A percentile compares a stretch with the other conserved stretches of the same genome.
phyloP scores from a whole-genome alignment of 2,888 invertebrate genomes.

The Hirtodrosophila histrioides region DNA sequence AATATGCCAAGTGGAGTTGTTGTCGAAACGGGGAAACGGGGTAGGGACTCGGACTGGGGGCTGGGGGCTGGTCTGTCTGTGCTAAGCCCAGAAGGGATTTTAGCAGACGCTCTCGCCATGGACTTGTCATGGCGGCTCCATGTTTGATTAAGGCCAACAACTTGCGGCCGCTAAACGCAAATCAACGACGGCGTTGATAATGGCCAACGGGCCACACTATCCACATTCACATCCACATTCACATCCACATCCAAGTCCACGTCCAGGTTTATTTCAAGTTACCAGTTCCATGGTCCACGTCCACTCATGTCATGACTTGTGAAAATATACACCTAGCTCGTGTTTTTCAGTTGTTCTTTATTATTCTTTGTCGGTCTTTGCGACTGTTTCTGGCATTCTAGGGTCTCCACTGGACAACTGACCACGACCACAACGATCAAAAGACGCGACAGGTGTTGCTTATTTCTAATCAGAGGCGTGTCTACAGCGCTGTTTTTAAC shows the following conservation, averaged over 20 bases:
- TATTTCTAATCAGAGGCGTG: constrained; percentile 75
- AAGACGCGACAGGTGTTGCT: constrained; percentile 70
- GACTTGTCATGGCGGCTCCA: constrained; percentile 60
- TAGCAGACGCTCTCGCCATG: constrained; percentile 43
- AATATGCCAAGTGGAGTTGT: constrained; percentile 66
- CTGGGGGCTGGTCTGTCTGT: constrained; percentile 16
- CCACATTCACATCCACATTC: constrained; percentile 4
- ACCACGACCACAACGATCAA: constrained; percentile 51
- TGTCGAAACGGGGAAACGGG: background rate
- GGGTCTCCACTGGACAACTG: constrained; percentile 52
- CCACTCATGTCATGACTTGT: constrained; percentile 73
- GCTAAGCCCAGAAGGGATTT: constrained; percentile 70
- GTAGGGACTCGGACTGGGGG: background rate
- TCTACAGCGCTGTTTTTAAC: constrained; percentile 46
- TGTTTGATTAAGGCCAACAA: constrained; percentile 73
- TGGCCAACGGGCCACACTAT: constrained; percentile 55
- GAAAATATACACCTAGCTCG: constrained; percentile 73
- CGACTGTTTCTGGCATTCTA: constrained; percentile 29
- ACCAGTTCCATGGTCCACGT: constrained; percentile 24
- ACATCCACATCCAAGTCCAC: constrained; percentile 17
- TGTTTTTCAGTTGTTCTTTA: constrained; percentile 16
- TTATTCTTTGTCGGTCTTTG: constrained; percentile 26
- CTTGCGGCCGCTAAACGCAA: constrained; percentile 66
- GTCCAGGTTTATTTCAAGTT: constrained; percentile 26
- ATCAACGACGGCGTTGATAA: constrained; percentile 75